phyloP scores from a whole-genome alignment of 2,888 invertebrate species.

The Boloria selene region DNA sequence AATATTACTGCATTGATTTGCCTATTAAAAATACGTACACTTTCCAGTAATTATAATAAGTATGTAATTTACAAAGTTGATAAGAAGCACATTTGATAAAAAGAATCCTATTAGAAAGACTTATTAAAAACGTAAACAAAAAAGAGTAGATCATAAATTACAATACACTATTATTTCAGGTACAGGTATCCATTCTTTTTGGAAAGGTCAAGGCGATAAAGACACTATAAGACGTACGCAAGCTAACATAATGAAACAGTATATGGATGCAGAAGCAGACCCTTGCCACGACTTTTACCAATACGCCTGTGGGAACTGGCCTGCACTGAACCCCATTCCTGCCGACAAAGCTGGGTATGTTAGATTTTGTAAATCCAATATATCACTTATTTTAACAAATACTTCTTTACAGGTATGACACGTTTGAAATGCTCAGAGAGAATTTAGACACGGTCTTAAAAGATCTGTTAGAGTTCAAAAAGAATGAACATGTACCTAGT shows the following conservation, averaged over 20 bases:
- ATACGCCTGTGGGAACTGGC: conserved; percentile 94
- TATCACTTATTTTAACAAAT: background rate
- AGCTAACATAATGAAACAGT: conserved; percentile 87
- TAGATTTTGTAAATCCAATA: conserved; percentile 16
- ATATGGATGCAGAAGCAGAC: conserved; percentile 87
- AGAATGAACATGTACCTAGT: conserved; percentile 53
- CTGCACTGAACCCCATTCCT: conserved; percentile 91
- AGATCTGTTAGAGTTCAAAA: conserved; percentile 84
- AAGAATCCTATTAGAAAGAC: background rate
- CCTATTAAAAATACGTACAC: no score
- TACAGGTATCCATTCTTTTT: conserved; percentile 78
- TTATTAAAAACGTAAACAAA: background rate
- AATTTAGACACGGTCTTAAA: conserved; percentile 87
- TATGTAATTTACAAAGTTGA: no score
- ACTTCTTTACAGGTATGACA: conserved; percentile 85
- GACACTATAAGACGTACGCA: conserved; percentile 83
- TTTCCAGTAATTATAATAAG: no score
- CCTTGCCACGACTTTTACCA: conserved; percentile 93
- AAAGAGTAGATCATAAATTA: background rate
- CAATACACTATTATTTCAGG: background rate
- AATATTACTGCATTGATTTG: background rate
- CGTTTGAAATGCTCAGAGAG: conserved; percentile 94
- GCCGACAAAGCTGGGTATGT: conserved; percentile 89
- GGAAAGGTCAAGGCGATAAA: conserved; percentile 82
- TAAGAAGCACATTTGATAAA: no score